Conservation (phyloP, 2,888 invertebrate genomes). For the Epinotia nisella region DNA sequence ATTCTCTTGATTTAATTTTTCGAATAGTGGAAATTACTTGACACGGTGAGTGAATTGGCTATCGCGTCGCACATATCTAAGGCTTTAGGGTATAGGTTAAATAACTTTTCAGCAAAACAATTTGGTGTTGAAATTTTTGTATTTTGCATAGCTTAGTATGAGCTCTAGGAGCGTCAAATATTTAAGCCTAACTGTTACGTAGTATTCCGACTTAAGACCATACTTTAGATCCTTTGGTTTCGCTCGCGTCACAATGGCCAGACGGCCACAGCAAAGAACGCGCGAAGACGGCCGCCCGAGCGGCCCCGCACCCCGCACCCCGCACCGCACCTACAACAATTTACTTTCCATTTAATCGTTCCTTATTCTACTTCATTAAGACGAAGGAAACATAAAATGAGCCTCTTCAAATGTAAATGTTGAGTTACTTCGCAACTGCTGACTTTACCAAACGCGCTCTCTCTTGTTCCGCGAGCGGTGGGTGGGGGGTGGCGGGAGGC, state of each 20-base stretch:
- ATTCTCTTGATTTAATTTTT: neutral
- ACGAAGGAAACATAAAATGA: slow-evolving; percentile 26
- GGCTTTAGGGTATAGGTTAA: neutral
- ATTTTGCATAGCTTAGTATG: no score
- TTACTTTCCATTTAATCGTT: slow-evolving; percentile 16
- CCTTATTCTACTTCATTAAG: slow-evolving; percentile 27
- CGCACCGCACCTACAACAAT: slow-evolving; percentile 4
- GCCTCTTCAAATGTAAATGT: slow-evolving; percentile 36
- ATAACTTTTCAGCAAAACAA: neutral
- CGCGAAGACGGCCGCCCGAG: neutral
- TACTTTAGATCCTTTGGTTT: no score
- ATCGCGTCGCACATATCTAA: neutral
- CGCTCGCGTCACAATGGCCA: no score
- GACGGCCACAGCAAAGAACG: no score
- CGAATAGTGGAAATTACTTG: neutral
- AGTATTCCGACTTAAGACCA: no score
- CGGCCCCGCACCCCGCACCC: neutral
- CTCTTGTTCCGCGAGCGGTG: slow-evolving; percentile 22
- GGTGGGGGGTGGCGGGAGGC: neutral
- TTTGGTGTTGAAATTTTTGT: no score
- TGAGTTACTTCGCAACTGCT: slow-evolving; percentile 29
- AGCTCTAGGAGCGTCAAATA: no score
- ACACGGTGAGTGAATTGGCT: slow-evolving; percentile 2
- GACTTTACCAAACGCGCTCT: slow-evolving; percentile 32
- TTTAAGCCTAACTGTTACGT: no score